phyloP scores from a whole-genome alignment of 2,113 vertebrate species.

The Hypomesus transpacificus region DNA sequence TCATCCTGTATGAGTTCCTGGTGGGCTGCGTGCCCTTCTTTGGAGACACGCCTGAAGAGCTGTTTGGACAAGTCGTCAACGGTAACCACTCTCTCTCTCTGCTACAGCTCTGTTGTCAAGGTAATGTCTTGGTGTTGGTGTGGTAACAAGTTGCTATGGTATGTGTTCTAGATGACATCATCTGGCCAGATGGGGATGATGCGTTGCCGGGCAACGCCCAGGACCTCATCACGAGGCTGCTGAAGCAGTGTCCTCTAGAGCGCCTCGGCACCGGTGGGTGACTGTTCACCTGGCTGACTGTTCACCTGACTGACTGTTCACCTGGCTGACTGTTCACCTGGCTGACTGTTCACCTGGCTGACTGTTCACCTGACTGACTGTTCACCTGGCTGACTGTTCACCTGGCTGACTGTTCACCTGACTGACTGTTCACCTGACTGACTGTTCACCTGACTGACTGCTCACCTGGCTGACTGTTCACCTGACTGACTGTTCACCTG shows the following conservation, averaged over 20 bases:
- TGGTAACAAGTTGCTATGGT: neutral
- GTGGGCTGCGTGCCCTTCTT: slow-evolving; percentile 97
- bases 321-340: no score
- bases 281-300: neutral
- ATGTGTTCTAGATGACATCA: slow-evolving; percentile 80
- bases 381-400: no score
- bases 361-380: no score
- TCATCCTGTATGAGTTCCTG: slow-evolving; percentile 91
- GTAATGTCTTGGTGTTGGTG: neutral
- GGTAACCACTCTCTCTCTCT: slow-evolving; percentile 69
- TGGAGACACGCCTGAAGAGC: slow-evolving; percentile 91
- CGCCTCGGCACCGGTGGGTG: slow-evolving; percentile 85
- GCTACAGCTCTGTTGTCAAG: neutral
- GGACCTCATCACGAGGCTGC: slow-evolving; percentile 86
- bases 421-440: no score
- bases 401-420: no score
- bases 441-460: no score
- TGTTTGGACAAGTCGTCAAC: slow-evolving; percentile 93
- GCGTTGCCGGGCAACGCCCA: slow-evolving; percentile 84
- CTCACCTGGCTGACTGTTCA: no score
- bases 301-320: no score
- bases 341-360: no score
- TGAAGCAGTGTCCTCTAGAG: slow-evolving; percentile 87
- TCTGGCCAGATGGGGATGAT: slow-evolving; percentile 92
- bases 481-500: no score